Base-by-base conservation (phyloP, 2,888 invertebrate genomes). In the Itoplectis maculator region DNA sequence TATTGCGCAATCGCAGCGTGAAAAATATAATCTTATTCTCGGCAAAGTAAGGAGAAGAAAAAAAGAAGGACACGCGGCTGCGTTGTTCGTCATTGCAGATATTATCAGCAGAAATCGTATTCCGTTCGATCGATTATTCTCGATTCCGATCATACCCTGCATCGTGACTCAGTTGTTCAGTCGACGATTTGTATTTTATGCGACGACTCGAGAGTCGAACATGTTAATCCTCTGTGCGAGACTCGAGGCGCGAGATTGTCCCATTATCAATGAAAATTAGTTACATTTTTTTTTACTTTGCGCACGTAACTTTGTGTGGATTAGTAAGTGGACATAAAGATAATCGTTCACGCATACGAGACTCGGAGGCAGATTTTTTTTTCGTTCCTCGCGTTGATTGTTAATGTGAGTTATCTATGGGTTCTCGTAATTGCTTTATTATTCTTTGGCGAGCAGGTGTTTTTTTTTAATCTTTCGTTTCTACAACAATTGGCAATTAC, bases 91-190 rank as follows among this genome's bases (percentile, higher is more conserved):
- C 15, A 66, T 18, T 54, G n/a, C 9, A 59, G 47, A 47, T 70
- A 54, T 18, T 45, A 59, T 81, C 70, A 29, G 20, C 37, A 13
- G 35, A 49, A 77, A 45, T 49, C 45, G 15, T 23, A 23, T 15
- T 23, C 35, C 59, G 56, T 51, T 73, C 61, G 49, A 68, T 69
- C 47, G 9, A 45, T 56, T 70, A 69, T 59, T 69, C 54, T 63
- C 23, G 35, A 42, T 40, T 47, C 23, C 69, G 63, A 78, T 77
- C 23, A 54, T 54, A 56, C 35, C 18, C 9, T 42, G 63, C 56
- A 51, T 63, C 63, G 69, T 69, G 74, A 65, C 74, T 70, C 65
- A 20, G 49, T 51, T 77, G 47, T 4, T 65, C 13, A 51, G 73
- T 15, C 13, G 5, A 8, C 29, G 18, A 35, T 45, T 18, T 20